Evolutionary conservation across 2,113 vertebrate genomes (phyloP), one percentile per base, ranked within the genome.

Genomic region (Triplophysa dalaica): DNA sequence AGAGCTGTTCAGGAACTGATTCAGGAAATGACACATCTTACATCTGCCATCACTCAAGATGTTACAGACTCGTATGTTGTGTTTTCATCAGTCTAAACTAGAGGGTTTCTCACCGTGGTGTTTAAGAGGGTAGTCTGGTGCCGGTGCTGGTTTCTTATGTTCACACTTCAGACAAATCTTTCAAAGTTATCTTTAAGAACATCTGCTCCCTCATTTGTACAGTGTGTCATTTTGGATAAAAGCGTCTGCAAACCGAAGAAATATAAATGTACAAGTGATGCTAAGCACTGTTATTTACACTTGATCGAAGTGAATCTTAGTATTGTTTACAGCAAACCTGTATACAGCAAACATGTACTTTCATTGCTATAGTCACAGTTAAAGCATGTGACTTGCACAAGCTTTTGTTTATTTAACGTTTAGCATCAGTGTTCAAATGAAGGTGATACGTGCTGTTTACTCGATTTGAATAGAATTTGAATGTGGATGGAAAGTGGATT

Each of bases 1-100:
- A 75, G 73, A 63, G 58, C 22, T 63, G 58, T 75, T 75, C 58
- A 63, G 60, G 73, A 50, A 75, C 58, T 63, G 38, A 45, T 63
- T 63, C 73, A 63, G 16, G 73, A 63, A 75, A 63, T 75, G 41
- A 63, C 58, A 48, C 73, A 17, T 43, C 70, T 74, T 48, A 26
- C 73, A 63, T 75, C 73, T 63, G 73, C 48, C 41, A 26, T 63
- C 73, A 14, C 60, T 75, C 58, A 62, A 22, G 58, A 75, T 75
- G 21, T 74, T 24, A 61, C 70, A 17, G 22, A 62, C 73, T 75
- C 48, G 73, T 75, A 75, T 75, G 73, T 75, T 75, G 21, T 21
- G 63, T 75, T 48, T 58, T 45, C 41, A 63, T 75, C 21, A 48
- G 22, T 75, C 73, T 75, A 29, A 22, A 45, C 43, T 38, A 16